These are phyloP conservation scores for Neosilurus mollespiculum DNA, from an alignment of 2,797 vertebrate species.

Conservation along the genomic window DNA sequence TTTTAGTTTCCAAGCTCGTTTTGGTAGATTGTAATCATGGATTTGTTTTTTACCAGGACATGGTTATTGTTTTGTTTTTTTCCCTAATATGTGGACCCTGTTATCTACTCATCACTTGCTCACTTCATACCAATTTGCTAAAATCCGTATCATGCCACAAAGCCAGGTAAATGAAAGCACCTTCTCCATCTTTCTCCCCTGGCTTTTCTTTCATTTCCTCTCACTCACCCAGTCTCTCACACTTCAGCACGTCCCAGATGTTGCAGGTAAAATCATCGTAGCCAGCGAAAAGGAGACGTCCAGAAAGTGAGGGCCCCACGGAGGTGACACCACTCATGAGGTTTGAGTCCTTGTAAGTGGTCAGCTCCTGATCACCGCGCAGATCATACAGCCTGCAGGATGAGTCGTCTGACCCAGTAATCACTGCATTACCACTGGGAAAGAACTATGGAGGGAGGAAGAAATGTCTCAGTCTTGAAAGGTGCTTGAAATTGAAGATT, in stretches of 20 bases:
- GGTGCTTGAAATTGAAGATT: neutral
- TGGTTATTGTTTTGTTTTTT: neutral
- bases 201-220: neutral
- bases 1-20: neutral
- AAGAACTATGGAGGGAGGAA: conserved; percentile 81
- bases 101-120: neutral
- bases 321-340: conserved; percentile 97
- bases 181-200: neutral
- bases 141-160: neutral
- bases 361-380: conserved; percentile 93
- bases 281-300: conserved; percentile 89
- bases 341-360: conserved; percentile 87
- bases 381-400: conserved; percentile 92
- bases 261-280: conserved; percentile 98
- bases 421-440: conserved; percentile 92
- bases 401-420: conserved; percentile 93
- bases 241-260: conserved; percentile 92
- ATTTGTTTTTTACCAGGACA: neutral
- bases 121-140: neutral
- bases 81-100: neutral
- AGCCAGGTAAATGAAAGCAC: neutral
- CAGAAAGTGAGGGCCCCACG: conserved; percentile 87
- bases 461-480: neutral
- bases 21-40: neutral
- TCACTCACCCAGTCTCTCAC: conserved; percentile 90